phyloP scores from a whole-genome alignment of 2,113 vertebrate species.

The Odobenus rosmarus region DNA sequence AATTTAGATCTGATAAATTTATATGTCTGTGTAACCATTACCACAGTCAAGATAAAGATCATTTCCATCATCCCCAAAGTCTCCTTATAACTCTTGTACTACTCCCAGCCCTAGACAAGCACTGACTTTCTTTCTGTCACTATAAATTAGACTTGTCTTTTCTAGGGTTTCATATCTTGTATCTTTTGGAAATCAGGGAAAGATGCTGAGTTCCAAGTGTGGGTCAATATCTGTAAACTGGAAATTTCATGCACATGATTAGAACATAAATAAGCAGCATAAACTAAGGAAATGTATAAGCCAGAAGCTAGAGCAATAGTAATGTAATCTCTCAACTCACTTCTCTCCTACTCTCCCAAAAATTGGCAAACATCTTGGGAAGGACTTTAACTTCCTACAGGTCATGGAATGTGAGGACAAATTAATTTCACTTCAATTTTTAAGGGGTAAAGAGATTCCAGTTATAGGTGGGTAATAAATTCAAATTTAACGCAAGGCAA shows the following conservation, averaged over 20 bases:
- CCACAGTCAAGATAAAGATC: background rate
- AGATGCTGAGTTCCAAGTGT: background rate
- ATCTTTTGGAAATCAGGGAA: background rate
- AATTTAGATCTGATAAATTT: background rate
- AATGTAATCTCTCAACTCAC: background rate
- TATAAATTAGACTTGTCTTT: background rate
- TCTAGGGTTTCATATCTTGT: background rate
- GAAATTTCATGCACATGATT: background rate
- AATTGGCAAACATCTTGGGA: background rate
- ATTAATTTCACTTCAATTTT: background rate
- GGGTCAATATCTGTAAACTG: background rate
- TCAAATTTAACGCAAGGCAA: conserved; percentile 26
- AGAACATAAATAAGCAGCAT: background rate
- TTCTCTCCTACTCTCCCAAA: background rate
- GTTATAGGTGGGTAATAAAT: background rate
- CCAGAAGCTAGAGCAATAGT: background rate
- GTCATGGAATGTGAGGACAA: background rate
- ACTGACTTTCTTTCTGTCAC: background rate
- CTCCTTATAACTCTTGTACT: background rate
- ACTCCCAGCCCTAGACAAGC: background rate
- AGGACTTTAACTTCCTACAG: background rate
- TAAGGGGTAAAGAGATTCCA: background rate
- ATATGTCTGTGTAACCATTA: background rate
- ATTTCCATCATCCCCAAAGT: background rate
- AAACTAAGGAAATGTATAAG: background rate